These are phyloP conservation scores for Trachelus troglodyta DNA, from an alignment of 2,888 invertebrate species.

Conservation along the genomic window DNA sequence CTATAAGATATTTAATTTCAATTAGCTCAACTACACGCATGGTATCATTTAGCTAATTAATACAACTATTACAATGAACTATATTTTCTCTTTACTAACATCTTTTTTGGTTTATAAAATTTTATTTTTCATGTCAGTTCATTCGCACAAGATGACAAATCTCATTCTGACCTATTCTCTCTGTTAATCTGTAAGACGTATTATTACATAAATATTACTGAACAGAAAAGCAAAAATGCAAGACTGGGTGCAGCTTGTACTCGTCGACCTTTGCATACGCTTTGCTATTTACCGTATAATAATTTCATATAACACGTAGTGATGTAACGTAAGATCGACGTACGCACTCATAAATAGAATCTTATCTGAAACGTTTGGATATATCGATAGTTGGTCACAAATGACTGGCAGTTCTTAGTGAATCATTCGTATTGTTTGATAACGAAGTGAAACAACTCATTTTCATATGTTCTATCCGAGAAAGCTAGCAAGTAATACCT, in stretches of 20 bases:
- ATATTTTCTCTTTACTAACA: neutral
- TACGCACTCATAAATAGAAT: neutral
- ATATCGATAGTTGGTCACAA: neutral
- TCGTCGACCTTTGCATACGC: neutral
- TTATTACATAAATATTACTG: neutral
- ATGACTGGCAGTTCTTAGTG: neutral
- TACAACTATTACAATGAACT: neutral
- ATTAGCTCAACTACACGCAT: neutral
- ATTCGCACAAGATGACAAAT: neutral
- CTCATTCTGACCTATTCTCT: neutral
- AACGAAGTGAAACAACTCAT: conserved; percentile 2
- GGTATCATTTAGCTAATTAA: neutral
- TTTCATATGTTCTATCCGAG: neutral
- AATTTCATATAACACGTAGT: neutral
- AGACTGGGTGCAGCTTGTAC: neutral
- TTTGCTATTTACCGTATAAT: neutral
- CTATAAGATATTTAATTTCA: neutral
- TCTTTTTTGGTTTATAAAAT: neutral
- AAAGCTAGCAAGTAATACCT: neutral
- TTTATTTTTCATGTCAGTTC: neutral
- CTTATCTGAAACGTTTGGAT: conserved; percentile 3
- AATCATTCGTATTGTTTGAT: neutral
- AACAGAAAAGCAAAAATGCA: neutral
- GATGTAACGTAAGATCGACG: neutral
- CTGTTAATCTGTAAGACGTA: neutral